Percentiles rank a stretch among this genome's conserved stretches.
These are phyloP conservation scores for Collichthys lucidus DNA, from an alignment of 2,113 vertebrate species.

Conservation along the genomic window DNA sequence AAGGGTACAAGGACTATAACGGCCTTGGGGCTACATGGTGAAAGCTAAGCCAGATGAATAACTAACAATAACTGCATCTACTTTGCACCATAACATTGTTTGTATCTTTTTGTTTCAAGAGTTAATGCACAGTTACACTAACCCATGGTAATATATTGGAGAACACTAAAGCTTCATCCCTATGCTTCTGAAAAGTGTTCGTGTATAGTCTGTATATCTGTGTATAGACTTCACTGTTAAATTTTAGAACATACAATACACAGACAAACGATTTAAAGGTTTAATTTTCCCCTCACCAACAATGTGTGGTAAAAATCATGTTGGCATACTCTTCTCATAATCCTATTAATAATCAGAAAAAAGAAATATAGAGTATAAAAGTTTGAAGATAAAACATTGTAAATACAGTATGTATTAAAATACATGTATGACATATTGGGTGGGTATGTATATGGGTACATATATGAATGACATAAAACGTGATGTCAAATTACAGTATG, in stretches of 20 bases:
- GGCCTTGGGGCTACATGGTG: constrained; percentile 43
- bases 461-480: neutral
- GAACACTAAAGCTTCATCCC: neutral
- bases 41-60: constrained; percentile 64
- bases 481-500: neutral
- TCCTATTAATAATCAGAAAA: neutral
- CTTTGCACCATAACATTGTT: constrained; percentile 19
- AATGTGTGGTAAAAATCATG: neutral
- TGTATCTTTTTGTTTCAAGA: constrained; percentile 20
- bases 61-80: constrained; percentile 44
- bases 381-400: neutral
- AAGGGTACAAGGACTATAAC: constrained; percentile 34
- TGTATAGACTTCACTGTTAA: neutral
- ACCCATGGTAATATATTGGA: neutral
- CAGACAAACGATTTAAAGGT: neutral
- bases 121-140: constrained; percentile 34
- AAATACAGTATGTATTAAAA: neutral
- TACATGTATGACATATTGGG: neutral
- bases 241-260: neutral
- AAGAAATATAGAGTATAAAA: neutral
- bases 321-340: neutral
- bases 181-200: neutral
- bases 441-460: neutral
- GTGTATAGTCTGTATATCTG: neutral
- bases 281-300: too few relatives aligned